Base-by-base conservation (phyloP, 2,888 invertebrate genomes). In the Molanna angustata region DNA sequence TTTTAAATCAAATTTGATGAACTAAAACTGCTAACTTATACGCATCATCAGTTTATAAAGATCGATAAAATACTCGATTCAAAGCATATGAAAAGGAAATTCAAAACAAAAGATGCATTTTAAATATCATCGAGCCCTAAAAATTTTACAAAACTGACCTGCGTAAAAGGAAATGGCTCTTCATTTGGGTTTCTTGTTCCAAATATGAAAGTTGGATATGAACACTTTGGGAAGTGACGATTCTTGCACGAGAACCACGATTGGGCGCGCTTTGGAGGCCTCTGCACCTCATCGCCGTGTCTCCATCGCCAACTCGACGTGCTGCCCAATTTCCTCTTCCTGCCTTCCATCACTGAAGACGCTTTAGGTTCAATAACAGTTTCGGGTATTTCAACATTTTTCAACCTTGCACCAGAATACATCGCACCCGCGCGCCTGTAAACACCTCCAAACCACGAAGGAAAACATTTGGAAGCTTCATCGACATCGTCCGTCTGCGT, bases 261-360 rank as follows among this genome's bases (percentile, higher is more conserved):
- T 7, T 9, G 27, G 6, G 9, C 16, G 3, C 39, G 3, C 3
- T 19, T 13, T 20, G 32, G 39, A 11, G 32, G 11, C 11, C 3
- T 40, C 16, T 31, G 35, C 27, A 32, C 39, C 7, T 31, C 43
- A 7, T 35, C 54, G 7, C 27, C 46, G 41, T 19, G 49, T 17
- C 33, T 49, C 49, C 41, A 56, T n/a, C 54, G 49, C 56, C 56
- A 57, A n/a, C 56, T 47, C 2, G 56, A 52, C 21, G 54, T 39
- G 19, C 47, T 51, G 4, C 58, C 55, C 17, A 51, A 48, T 19
- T 40, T 47, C 20, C 43, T 43, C 16, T 35, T 46, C 6, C 40
- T 46, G 17, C 9, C 4, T n/a, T 45, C 32, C 16, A 4, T 11
- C 4, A 3, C 33, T 32, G 17, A 17, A 17, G 4, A 16, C 14